Evolutionary conservation across 2,888 invertebrate species (phyloP), one percentile per base, ranked within the genome.

Genomic region (Tetrapedia diversipes): DNA sequence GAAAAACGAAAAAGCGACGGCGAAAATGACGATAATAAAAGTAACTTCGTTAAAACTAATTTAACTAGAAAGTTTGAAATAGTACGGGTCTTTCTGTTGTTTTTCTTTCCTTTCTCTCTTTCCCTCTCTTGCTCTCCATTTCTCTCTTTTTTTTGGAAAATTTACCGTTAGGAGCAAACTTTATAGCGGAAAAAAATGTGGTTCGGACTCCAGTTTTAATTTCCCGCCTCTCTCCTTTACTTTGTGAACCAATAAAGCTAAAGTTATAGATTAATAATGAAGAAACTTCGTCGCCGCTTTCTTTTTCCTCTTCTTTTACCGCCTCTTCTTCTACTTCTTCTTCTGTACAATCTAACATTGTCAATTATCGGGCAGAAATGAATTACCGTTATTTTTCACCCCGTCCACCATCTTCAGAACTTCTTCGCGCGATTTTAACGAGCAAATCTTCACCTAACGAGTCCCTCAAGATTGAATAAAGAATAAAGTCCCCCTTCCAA

Each of bases 251-350:
- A 74, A 75, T 75, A 75, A 75, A 75, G 75, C 66, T 60, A 75
- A 75, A 74, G 75, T 75, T 75, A 75, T 75, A 75, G 74, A 75
- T 75, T 75, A 75, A 75, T 75, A 75, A 75, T 75, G 74, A 75
- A 66, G 65, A 65, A 75, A 75, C 77, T 77, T 68, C 53, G 39
- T 47, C 45, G 61, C 27, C 69, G 16, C 11, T 4, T 14, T 47
- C 61, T 4, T 3, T 11, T 10, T 24, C 10, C 19, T 32, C 53
- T 32, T 51, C 49, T 32, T 19, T 24, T n/a, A n/a, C n/a, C n/a
- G n/a, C 51, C 37, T n/a, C 45, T 1, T 16, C 32, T 34, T 16
- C 24, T 29, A 34, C 43, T 32, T 64, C 57, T 29, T 19, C 57
- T 43, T 34, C 68, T 45, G 56, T 56, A 49, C 63, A 59, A 69